Conservation (phyloP, 2,888 invertebrate species). For the Amphimallon solstitiale region DNA sequence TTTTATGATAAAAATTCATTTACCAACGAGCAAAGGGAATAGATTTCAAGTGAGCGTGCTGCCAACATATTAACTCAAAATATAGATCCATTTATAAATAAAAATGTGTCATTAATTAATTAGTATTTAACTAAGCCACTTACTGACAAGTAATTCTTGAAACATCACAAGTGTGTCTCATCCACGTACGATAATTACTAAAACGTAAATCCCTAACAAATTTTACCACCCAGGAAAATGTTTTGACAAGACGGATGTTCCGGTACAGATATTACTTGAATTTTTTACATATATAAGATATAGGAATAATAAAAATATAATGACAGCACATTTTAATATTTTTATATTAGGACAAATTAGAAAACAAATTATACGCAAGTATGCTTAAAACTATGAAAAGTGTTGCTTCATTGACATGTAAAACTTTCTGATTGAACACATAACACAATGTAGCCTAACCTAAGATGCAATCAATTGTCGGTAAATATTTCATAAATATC, state of each 20-base stretch:
- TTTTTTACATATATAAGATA: not conserved
- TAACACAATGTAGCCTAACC: constrained; percentile 30
- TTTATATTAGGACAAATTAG: not conserved
- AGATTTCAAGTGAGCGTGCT: constrained; percentile 1
- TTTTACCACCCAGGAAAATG: not conserved
- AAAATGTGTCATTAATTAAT: too few species aligned
- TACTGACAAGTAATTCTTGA: too few species aligned
- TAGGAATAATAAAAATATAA: not conserved
- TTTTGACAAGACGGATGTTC: constrained; percentile 23
- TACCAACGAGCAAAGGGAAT: not conserved
- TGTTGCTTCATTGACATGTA: not conserved
- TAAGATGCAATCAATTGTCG: constrained; percentile 41
- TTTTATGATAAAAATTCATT: constrained; percentile 2
- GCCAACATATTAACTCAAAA: constrained; percentile 28
- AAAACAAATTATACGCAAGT: not conserved
- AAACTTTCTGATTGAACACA: too few species aligned
- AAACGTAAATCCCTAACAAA: constrained; percentile 21
- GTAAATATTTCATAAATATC: constrained; percentile 34
- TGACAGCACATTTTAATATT: not conserved
- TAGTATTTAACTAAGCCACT: too few species aligned
- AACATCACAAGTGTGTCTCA: not conserved
- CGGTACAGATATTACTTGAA: constrained; percentile 8
- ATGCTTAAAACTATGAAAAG: not conserved
- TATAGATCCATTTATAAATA: not conserved
- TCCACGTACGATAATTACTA: not conserved